Evolutionary conservation across 2,888 invertebrate genomes (phyloP).

Genomic region (Archips xylosteana): DNA sequence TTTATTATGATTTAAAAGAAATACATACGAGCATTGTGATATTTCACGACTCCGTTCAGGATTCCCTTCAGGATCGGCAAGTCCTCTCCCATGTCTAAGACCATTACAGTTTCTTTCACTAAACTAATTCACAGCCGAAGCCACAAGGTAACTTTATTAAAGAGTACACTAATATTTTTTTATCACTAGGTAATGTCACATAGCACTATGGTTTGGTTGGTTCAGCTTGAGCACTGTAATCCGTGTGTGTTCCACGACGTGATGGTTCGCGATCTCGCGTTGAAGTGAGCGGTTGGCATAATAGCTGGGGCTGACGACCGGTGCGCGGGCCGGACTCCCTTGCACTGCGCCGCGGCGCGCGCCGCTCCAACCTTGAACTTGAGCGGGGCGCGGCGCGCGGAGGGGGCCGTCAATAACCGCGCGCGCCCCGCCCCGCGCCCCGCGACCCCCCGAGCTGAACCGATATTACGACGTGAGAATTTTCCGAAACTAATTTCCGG

Average conservation of each 20-base stretch:
- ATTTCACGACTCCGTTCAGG: constrained; percentile 95
- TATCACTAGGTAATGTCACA: constrained; percentile 64
- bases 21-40: constrained; percentile 97
- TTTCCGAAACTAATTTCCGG: constrained; percentile 48
- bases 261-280: constrained; percentile 70
- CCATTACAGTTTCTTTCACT: constrained; percentile 79
- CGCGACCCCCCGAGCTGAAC: constrained; percentile 54
- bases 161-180: constrained; percentile 42
- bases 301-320: constrained; percentile 84
- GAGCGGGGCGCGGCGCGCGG: constrained; percentile 77
- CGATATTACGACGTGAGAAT: constrained; percentile 61
- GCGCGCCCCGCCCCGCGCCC: constrained; percentile 61
- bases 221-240: constrained; percentile 80
- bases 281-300: constrained; percentile 76
- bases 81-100: constrained; percentile 93
- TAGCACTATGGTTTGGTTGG: constrained; percentile 61
- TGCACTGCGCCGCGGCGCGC: constrained; percentile 85
- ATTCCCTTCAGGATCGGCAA: constrained; percentile 96
- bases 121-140: constrained; percentile 83
- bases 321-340: constrained; percentile 85
- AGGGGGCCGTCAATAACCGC: constrained; percentile 83
- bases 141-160: constrained; percentile 78
- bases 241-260: constrained; percentile 55
- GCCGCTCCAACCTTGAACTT: constrained; percentile 87
- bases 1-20: constrained; percentile 44